Evolutionary conservation across 1,140 invertebrate species (phyloP).

Genomic region (Lepidurus couesii): DNA sequence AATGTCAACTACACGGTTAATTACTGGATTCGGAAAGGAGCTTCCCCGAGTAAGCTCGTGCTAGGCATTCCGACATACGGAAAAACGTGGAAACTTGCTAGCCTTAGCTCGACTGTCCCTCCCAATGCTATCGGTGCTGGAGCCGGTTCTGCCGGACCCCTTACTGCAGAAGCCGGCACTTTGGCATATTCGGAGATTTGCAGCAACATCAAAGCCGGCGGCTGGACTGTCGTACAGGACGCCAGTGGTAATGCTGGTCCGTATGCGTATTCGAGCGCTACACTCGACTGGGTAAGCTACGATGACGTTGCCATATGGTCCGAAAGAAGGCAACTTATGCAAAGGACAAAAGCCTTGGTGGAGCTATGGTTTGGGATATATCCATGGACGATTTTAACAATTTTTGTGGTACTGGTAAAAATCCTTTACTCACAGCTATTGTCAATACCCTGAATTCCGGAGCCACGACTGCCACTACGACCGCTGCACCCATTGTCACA

Average conservation of each 20-base stretch:
- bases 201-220: conserved; percentile 27
- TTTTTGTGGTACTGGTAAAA: conserved; percentile 38
- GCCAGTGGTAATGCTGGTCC: conserved; percentile 8
- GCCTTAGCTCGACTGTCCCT: background rate
- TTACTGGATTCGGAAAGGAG: conserved; percentile 45
- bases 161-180: conserved; percentile 35
- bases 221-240: conserved; percentile 34
- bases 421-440: conserved; percentile 42
- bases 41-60: conserved; percentile 42
- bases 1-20: conserved; percentile 44
- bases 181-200: conserved; percentile 39
- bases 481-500: background rate
- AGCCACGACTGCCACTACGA: background rate
- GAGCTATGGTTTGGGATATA: conserved; percentile 41
- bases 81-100: conserved; percentile 40
- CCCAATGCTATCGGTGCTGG: conserved; percentile 47
- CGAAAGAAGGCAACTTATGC: conserved; percentile 37
- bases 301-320: conserved; percentile 37
- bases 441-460: conserved; percentile 2
- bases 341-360: conserved; percentile 34
- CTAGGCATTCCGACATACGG: conserved; percentile 46
- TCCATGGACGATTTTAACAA: conserved; percentile 37
- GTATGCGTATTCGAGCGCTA: conserved; percentile 25
- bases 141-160: conserved; percentile 33
- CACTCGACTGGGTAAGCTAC: conserved; percentile 37